Evolutionary conservation across 1,140 invertebrate genomes (phyloP).

Genomic region (Eumaeus atala): DNA sequence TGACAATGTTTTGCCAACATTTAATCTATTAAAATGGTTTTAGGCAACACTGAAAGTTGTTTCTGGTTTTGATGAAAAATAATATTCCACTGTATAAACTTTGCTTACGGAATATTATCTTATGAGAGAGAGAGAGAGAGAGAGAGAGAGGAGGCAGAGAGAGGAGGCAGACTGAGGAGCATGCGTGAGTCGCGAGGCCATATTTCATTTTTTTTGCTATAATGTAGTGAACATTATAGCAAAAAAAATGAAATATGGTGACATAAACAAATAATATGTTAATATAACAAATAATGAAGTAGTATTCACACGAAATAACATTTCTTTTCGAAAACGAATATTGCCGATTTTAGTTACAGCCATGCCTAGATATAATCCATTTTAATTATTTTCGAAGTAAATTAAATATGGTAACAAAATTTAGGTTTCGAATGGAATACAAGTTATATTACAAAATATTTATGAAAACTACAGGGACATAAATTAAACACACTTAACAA

Average conservation of each 20-base stretch:
- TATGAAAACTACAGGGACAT: not conserved
- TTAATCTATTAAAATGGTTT: too few relatives aligned
- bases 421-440: not conserved
- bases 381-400: conserved; percentile 12
- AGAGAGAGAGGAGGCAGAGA: too few relatives aligned
- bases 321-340: conserved; percentile 2
- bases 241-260: not conserved
- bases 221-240: too few relatives aligned
- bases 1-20: too few relatives aligned
- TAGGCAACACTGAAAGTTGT: too few relatives aligned
- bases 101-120: too few relatives aligned
- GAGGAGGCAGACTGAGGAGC: too few relatives aligned
- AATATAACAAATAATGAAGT: conserved; percentile 4
- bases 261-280: not conserved
- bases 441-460: conserved; percentile 7
- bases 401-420: conserved; percentile 1
- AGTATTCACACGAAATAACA: conserved; percentile 10
- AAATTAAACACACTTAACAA: not conserved
- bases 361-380: conserved; percentile 8
- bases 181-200: too few relatives aligned
- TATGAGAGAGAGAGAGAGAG: too few relatives aligned
- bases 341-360: conserved; percentile 10
- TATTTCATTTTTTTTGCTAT: too few relatives aligned
- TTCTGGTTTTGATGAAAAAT: too few relatives aligned
- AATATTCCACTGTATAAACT: too few relatives aligned